These are phyloP conservation scores for Rhinatrema bivittatum DNA, from an alignment of 2,797 vertebrate species.

Conservation along the genomic window DNA sequence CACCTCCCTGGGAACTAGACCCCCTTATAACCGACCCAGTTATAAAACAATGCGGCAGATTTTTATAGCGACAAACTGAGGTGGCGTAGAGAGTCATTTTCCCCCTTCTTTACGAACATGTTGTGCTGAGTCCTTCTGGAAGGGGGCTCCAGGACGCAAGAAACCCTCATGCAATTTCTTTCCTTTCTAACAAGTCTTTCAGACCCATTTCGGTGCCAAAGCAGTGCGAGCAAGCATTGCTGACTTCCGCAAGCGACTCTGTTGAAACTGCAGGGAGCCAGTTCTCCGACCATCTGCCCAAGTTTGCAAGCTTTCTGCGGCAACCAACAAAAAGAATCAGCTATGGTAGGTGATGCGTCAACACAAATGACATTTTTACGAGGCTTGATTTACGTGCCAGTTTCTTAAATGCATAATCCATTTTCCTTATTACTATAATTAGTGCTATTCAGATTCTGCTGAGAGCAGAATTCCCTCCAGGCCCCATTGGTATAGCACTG, in stretches of 20 bases:
- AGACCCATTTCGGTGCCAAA: neutral
- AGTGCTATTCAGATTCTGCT: neutral
- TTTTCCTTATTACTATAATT: slow-evolving; percentile 8
- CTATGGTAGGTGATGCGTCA: neutral
- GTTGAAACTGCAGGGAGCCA: neutral
- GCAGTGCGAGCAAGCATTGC: neutral
- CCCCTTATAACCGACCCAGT: too few species aligned
- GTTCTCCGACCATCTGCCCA: neutral
- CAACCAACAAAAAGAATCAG: neutral
- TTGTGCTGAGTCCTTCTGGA: too few species aligned
- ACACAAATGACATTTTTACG: neutral
- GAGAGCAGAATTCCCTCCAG: neutral
- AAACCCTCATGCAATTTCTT: too few species aligned
- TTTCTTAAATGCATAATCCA: neutral
- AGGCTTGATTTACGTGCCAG: neutral
- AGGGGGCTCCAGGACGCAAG: too few species aligned
- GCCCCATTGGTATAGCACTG: slow-evolving; percentile 13
- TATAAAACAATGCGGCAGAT: too few species aligned
- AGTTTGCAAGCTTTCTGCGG: slow-evolving; percentile 5
- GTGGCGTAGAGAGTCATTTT: too few species aligned
- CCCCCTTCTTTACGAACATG: too few species aligned
- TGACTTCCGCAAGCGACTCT: neutral
- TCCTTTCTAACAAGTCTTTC: neutral
- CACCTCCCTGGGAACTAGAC: too few species aligned
- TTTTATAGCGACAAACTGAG: too few species aligned